A percentile compares a stretch with the other conserved stretches of the same genome.
Conservation (phyloP, 1,140 invertebrate species). For the Drosophila triauraria region DNA sequence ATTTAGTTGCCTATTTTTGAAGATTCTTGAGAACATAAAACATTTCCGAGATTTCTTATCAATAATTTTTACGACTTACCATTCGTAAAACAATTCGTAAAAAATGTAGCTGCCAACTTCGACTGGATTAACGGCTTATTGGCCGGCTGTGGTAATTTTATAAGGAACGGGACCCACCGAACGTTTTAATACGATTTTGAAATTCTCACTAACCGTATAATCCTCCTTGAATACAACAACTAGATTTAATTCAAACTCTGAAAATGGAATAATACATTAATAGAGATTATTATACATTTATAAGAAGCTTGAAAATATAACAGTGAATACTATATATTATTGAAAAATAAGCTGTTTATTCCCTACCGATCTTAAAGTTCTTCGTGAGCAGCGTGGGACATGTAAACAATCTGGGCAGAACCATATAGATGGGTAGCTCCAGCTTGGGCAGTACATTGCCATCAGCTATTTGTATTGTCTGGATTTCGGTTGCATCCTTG, state of each 20-base stretch:
- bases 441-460: constrained; percentile 94
- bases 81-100: not conserved
- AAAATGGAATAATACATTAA: constrained; percentile 80
- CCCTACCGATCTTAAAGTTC: constrained; percentile 97
- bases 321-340: too few relatives aligned
- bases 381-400: constrained; percentile 96
- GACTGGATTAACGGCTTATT: constrained; percentile 11
- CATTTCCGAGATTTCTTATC: constrained; percentile 1
- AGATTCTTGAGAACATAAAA: not conserved
- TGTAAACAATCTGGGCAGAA: constrained; percentile 97
- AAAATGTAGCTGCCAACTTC: constrained; percentile 22
- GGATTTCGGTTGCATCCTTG: constrained; percentile 98
- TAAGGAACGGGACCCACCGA: constrained; percentile 44
- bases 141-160: constrained; percentile 59
- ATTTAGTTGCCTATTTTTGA: not conserved
- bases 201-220: constrained; percentile 98
- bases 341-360: too few relatives aligned
- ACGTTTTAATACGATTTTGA: constrained; percentile 86
- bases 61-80: not conserved
- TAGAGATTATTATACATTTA: too few relatives aligned
- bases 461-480: constrained; percentile 98
- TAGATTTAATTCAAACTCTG: constrained; percentile 98
- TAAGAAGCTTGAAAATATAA: too few relatives aligned
- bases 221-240: constrained; percentile 97
- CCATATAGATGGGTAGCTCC: constrained; percentile 96